A percentile compares a stretch with the other conserved stretches of the same genome.
Conservation (phyloP, 2,113 vertebrate genomes). For the Lipotes vexillifer region DNA sequence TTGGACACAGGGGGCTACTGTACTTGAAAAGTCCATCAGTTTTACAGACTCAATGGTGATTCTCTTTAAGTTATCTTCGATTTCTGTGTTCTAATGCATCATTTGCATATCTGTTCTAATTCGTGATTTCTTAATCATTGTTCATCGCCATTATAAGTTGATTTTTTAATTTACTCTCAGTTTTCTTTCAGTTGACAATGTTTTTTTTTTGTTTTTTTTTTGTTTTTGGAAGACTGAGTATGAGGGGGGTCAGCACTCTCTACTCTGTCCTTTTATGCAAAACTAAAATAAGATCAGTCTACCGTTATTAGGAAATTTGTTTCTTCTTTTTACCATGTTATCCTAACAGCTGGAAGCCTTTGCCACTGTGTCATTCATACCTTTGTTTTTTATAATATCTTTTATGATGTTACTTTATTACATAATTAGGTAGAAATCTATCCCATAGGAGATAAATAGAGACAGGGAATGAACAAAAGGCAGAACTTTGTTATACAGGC, state of each 20-base stretch:
- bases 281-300: neutral
- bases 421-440: neutral
- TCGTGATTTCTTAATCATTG: neutral
- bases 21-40: neutral
- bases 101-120: neutral
- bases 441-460: neutral
- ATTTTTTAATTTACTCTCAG: neutral
- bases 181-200: neutral
- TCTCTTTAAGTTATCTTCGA: neutral
- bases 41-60: neutral
- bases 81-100: neutral
- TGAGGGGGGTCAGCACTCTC: too few species aligned
- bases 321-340: neutral
- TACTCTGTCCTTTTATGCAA: neutral
- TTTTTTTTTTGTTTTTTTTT: neutral
- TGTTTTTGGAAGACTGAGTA: neutral
- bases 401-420: neutral
- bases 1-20: too few species aligned
- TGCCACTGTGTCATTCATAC: neutral
- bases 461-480: neutral
- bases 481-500: neutral
- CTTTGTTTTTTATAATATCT: neutral
- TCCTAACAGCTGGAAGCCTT: neutral
- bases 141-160: neutral
- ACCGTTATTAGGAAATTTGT: neutral